Evolutionary conservation across 2,113 vertebrate species (phyloP).

Genomic region (Alethe castanea): DNA sequence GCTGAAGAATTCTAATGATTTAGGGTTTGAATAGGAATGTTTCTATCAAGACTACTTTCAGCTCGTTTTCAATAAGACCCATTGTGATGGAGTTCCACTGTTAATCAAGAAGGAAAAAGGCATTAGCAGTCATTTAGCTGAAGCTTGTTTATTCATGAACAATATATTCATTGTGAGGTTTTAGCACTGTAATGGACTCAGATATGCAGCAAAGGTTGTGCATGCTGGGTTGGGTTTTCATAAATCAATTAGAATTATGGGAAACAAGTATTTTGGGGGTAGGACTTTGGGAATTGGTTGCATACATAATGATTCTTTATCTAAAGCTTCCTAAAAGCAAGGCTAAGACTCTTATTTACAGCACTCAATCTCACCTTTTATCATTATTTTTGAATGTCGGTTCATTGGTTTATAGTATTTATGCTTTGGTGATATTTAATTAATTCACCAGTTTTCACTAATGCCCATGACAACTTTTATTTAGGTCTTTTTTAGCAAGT

Average conservation of each 20-base stretch:
- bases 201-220: neutral
- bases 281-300: neutral
- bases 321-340: neutral
- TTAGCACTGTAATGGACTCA: neutral
- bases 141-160: neutral
- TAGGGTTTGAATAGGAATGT: neutral
- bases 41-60: constrained; percentile 38
- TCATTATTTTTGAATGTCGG: neutral
- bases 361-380: neutral
- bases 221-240: neutral
- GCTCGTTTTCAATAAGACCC: constrained; percentile 45
- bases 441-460: neutral
- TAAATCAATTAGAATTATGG: neutral
- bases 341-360: neutral
- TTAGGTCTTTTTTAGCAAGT: neutral
- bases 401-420: neutral
- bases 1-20: neutral
- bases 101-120: constrained; percentile 56
- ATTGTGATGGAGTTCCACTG: constrained; percentile 36
- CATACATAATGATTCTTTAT: neutral
- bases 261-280: neutral
- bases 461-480: neutral
- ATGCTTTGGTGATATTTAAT: neutral
- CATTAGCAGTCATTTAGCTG: constrained; percentile 2
- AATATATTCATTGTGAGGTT: neutral